These are phyloP conservation scores for Heterohyrax brucei DNA, from an alignment of 2,797 vertebrate genomes.

Conservation along the genomic window DNA sequence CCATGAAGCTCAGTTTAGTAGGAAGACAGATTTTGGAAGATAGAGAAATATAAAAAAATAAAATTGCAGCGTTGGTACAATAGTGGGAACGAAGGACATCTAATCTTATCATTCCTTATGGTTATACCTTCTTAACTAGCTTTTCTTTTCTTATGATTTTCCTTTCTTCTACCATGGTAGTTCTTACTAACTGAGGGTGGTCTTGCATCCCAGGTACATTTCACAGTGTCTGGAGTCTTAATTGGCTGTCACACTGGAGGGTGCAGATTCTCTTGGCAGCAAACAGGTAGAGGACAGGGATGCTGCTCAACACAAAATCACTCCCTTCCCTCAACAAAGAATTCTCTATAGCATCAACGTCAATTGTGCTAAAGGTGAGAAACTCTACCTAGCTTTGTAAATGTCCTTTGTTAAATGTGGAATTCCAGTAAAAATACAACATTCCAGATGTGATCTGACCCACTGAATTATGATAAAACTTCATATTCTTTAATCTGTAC, in stretches of 20 bases:
- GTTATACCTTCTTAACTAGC: not conserved
- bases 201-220: not conserved
- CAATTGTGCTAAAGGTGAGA: not conserved
- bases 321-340: not conserved
- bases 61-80: not conserved
- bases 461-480: not conserved
- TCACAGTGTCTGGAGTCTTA: not conserved
- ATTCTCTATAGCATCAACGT: not conserved
- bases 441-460: not conserved
- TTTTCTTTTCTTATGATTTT: not conserved
- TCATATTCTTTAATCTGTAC: slow-evolving; percentile 36
- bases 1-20: not conserved
- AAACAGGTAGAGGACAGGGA: not conserved
- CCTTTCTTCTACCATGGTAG: not conserved
- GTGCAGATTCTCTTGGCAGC: not conserved
- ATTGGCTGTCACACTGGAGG: not conserved
- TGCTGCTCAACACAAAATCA: not conserved
- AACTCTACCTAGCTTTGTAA: not conserved
- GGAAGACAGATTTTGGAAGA: slow-evolving; percentile 6
- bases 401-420: not conserved
- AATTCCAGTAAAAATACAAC: not conserved
- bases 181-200: not conserved
- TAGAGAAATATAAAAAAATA: slow-evolving; percentile 11
- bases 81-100: not conserved
- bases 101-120: not conserved